Conservation (phyloP, 2,113 vertebrate species). For the Tetrao urogallus region DNA sequence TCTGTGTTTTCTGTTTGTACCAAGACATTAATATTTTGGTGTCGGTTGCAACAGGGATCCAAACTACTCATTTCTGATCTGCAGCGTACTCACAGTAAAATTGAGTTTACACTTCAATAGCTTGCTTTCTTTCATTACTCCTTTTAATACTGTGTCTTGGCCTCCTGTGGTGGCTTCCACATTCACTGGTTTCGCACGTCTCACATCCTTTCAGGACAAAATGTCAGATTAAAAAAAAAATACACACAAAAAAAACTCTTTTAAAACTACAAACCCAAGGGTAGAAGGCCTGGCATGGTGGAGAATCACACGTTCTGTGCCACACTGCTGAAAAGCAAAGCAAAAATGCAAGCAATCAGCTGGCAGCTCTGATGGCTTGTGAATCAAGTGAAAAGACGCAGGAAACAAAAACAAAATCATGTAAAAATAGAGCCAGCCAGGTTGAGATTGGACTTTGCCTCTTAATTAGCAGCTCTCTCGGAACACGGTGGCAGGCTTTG, state of each 20-base stretch:
- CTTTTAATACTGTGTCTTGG: constrained; percentile 51
- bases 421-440: constrained; percentile 34
- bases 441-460: constrained; percentile 46
- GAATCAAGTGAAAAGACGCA: not conserved
- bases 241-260: not conserved
- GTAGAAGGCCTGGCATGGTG: constrained; percentile 11
- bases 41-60: constrained; percentile 14
- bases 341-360: constrained; percentile 6
- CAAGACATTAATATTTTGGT: constrained; percentile 40
- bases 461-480: constrained; percentile 54
- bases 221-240: not conserved
- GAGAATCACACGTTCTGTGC: not conserved
- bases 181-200: not conserved
- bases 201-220: constrained; percentile 54
- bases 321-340: not conserved
- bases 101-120: constrained; percentile 48
- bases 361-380: not conserved
- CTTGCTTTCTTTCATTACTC: constrained; percentile 65
- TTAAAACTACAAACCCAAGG: constrained; percentile 28
- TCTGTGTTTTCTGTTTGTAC: constrained; percentile 5
- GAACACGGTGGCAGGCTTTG: constrained; percentile 4
- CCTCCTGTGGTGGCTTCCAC: constrained; percentile 50
- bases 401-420: constrained; percentile 43
- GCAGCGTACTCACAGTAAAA: constrained; percentile 33
- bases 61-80: constrained; percentile 45